Percentiles rank a stretch among this genome's conserved stretches.
Evolutionary conservation across 2,113 vertebrate species (phyloP).

Genomic region (Mobula birostris): DNA sequence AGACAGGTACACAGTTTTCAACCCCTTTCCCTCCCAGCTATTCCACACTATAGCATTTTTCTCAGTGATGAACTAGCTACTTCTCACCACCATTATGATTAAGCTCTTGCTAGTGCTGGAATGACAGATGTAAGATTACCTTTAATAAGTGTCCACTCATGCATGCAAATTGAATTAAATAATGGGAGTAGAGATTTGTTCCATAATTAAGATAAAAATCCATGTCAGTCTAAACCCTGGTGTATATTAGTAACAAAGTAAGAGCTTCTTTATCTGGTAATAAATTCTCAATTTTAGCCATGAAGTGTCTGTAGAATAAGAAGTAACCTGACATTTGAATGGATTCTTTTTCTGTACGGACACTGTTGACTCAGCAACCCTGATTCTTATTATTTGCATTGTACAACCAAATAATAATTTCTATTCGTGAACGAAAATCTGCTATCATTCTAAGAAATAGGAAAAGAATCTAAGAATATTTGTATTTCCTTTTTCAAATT

Average conservation of each 20-base stretch:
- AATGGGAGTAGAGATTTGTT: slow-evolving; percentile 77
- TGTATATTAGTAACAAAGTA: slow-evolving; percentile 69
- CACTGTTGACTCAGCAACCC: slow-evolving; percentile 25
- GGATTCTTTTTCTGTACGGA: neutral
- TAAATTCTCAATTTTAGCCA: slow-evolving; percentile 28
- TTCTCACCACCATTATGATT: slow-evolving; percentile 65
- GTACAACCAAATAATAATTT: neutral
- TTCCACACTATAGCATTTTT: slow-evolving; percentile 40
- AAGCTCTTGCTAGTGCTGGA: slow-evolving; percentile 73
- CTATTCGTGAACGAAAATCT: neutral
- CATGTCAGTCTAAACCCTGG: slow-evolving; percentile 67
- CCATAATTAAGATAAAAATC: slow-evolving; percentile 81
- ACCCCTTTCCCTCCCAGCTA: slow-evolving; percentile 36
- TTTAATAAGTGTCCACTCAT: slow-evolving; percentile 77
- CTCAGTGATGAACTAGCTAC: slow-evolving; percentile 63
- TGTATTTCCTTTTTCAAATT: neutral
- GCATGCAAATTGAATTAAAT: slow-evolving; percentile 85
- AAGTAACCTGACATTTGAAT: neutral
- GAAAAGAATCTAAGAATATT: neutral
- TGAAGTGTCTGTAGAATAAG: slow-evolving; percentile 12
- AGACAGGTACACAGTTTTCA: slow-evolving; percentile 34
- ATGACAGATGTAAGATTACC: slow-evolving; percentile 83
- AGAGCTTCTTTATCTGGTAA: slow-evolving; percentile 53
- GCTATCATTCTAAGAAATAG: neutral
- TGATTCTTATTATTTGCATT: slow-evolving; percentile 53